Conservation (phyloP, 2,113 vertebrate species). For the Piprites chloris region DNA sequence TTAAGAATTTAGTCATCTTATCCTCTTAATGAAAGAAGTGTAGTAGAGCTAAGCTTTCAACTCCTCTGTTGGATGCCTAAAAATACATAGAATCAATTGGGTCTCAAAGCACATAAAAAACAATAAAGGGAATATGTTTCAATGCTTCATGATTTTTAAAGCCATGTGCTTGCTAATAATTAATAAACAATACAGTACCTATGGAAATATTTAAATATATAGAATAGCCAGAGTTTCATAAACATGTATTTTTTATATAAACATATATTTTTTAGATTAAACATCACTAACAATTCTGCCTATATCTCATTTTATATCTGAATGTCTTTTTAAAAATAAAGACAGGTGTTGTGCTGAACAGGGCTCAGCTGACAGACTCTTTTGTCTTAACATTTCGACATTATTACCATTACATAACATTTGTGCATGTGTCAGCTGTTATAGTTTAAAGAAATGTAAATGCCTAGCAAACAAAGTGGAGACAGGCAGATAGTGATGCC, state of each 20-base stretch:
- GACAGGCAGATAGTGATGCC: not conserved
- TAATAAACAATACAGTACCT: not conserved
- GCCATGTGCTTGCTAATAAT: not conserved
- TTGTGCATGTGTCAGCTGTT: not conserved
- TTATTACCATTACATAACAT: not conserved
- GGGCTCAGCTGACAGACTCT: not conserved
- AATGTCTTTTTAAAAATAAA: not conserved
- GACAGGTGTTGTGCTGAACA: not conserved
- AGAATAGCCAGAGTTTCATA: not conserved
- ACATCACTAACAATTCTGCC: not conserved
- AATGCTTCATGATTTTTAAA: not conserved
- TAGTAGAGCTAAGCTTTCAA: too few relatives aligned
- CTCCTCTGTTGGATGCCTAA: too few relatives aligned
- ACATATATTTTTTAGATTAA: not conserved
- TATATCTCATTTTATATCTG: not conserved
- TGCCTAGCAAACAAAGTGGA: not conserved
- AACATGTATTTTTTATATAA: not conserved
- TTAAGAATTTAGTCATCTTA: too few relatives aligned
- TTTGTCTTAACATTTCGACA: not conserved
- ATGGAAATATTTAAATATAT: not conserved
- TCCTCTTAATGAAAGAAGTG: too few relatives aligned
- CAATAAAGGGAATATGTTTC: too few relatives aligned
- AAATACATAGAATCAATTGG: too few relatives aligned
- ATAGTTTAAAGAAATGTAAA: conserved; percentile 2
- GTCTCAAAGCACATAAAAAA: too few relatives aligned